Evolutionary conservation across 2,797 vertebrate genomes (phyloP).

Genomic region (Adrianichthys oophorus): DNA sequence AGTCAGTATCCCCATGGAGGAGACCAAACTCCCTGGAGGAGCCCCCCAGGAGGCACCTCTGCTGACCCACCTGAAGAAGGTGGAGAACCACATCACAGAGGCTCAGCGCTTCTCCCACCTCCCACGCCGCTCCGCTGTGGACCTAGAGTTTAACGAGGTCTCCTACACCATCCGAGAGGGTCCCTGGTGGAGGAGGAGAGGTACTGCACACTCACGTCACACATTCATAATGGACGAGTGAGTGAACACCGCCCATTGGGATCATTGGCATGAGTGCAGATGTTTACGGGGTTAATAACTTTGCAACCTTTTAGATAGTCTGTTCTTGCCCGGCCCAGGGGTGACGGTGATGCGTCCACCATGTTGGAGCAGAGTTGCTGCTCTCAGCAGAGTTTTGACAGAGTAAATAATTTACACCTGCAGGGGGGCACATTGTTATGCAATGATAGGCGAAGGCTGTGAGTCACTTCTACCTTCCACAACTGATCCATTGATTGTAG

Average conservation of each 20-base stretch:
- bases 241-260: constrained; percentile 26
- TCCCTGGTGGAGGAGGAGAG: constrained; percentile 93
- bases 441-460: constrained; percentile 29
- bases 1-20: constrained; percentile 90
- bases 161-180: constrained; percentile 96
- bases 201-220: constrained; percentile 67
- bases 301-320: constrained; percentile 31
- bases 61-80: constrained; percentile 95
- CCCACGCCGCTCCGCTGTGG: constrained; percentile 92
- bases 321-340: constrained; percentile 3
- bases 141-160: constrained; percentile 93
- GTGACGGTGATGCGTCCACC: constrained; percentile 24
- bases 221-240: constrained; percentile 35
- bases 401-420: constrained; percentile 78
- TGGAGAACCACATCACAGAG: constrained; percentile 98
- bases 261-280: constrained; percentile 50
- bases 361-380: constrained; percentile 63
- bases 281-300: constrained; percentile 27
- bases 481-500: constrained; percentile 52
- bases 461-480: constrained; percentile 16
- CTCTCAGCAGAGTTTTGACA: constrained; percentile 78
- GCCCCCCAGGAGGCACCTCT: constrained; percentile 83
- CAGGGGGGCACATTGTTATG: constrained; percentile 57
- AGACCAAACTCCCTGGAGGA: constrained; percentile 79
- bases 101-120: constrained; percentile 97